These are phyloP conservation scores for Rhinichthys klamathensis DNA, from an alignment of 2,113 vertebrate species.

Conservation along the genomic window DNA sequence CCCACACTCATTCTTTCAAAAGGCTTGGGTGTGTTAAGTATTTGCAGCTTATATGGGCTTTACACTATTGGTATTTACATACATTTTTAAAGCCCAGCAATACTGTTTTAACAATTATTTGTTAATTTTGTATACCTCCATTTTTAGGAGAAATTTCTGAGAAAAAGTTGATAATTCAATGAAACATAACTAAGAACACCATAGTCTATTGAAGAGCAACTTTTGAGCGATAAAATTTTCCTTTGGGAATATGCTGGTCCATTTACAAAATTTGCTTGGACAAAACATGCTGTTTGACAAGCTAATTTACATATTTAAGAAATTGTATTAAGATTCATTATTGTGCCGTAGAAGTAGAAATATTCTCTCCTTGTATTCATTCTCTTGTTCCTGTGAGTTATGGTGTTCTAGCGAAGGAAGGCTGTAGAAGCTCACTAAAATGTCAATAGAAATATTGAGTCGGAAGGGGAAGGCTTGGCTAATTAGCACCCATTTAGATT, in stretches of 20 bases:
- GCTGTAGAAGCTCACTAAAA: conserved; percentile 89
- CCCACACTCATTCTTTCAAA: not conserved
- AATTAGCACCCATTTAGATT: conserved; percentile 99
- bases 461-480: conserved; percentile 99
- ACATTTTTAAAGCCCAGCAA: not conserved
- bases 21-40: not conserved
- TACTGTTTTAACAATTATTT: not conserved
- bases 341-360: not conserved
- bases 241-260: not conserved
- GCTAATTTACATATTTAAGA: conserved; percentile 5
- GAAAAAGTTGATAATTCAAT: not conserved
- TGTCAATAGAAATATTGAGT: conserved; percentile 99
- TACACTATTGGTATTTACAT: not conserved
- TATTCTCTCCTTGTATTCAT: conserved; percentile 78
- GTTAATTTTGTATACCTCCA: not conserved
- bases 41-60: not conserved
- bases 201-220: not conserved
- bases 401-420: conserved; percentile 84
- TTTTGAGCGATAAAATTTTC: not conserved
- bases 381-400: conserved; percentile 90
- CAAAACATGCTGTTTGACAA: not conserved
- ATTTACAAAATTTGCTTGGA: not conserved
- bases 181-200: not conserved
- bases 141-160: not conserved
- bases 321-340: not conserved